Base-by-base conservation (phyloP, 2,113 vertebrate genomes). In the Proterorhinus semilunaris region DNA sequence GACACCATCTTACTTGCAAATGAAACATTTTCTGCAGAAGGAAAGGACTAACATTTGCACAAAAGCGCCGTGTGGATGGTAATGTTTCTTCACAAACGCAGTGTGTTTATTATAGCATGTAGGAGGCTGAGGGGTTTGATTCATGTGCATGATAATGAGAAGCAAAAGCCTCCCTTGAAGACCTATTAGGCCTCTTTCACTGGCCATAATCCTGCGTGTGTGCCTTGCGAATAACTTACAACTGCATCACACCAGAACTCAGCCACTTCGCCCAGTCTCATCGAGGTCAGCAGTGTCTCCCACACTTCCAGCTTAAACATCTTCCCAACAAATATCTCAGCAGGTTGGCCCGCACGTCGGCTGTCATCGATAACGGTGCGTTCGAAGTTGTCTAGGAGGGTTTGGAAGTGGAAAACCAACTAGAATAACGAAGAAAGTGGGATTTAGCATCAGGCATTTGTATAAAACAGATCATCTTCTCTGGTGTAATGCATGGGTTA, bases 291-390 rank as follows among this genome's bases (percentile, higher is more conserved):
- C 78, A 96, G 87, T 0, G 88, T 92, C 88, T 95, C 95, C 94
- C 95, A 96, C 46, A 95, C 91, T 78, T 96, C 95, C 85, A 96
- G 88, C 88, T 95, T 95, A 89, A 96, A 95, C 94, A 96, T 94
- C 85, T 95, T 96, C 76, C 93, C 95, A 21, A 95, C 90, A 15
- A 95, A 94, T 77, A 96, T 94, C 86, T 96, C 94, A 48, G 93
- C 92, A 9, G 93, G 94, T 53, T 85, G 65, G 50, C 93, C 90
- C 2, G 88, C 90, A 62, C 88, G 83, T 15, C 93, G 91, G 52
- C 94, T 96, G 91, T 96, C 94, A 0, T 95, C 95, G 0, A 96
- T 91, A 76, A 95, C 92, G 0, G 93, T 95, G 50, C 93, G 83
- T 76, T 95, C 95, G 70, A 95, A 96, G 90, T 95, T 17, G 6